Conservation (phyloP, 2,797 vertebrate genomes). For the Halcyon chelicuti region DNA sequence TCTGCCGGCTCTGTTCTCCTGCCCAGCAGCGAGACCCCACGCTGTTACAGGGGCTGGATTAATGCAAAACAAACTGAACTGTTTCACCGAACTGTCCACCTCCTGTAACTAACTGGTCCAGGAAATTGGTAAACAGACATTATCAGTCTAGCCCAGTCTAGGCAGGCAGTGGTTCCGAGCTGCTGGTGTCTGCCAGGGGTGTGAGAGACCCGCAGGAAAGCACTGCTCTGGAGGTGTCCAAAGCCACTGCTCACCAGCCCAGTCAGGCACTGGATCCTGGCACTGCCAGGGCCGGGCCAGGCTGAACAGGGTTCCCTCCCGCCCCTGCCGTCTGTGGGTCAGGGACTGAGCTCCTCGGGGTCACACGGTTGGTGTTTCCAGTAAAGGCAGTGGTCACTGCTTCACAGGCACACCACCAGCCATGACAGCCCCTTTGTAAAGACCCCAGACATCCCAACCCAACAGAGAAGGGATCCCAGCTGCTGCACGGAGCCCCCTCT, state of each 20-base stretch:
- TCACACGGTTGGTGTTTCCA: background rate
- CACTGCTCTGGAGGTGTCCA: background rate
- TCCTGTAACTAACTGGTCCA: background rate
- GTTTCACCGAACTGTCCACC: background rate
- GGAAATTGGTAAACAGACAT: background rate
- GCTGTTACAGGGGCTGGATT: background rate
- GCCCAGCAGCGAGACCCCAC: background rate
- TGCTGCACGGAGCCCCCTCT: background rate
- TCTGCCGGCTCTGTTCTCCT: background rate
- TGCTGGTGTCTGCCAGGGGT: rapidly evolving
- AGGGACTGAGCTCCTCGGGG: background rate
- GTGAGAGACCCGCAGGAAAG: rapidly evolving
- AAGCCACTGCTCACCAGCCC: background rate
- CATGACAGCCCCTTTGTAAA: rapidly evolving
- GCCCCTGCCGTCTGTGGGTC: too few species aligned
- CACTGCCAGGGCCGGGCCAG: rapidly evolving
- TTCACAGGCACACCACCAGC: background rate
- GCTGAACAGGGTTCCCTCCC: too few species aligned
- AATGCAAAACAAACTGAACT: background rate
- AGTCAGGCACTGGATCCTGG: rapidly evolving
- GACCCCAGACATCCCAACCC: background rate
- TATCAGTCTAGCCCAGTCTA: background rate
- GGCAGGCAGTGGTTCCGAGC: background rate
- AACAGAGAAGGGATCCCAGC: background rate
- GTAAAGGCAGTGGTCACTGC: background rate